Base-by-base conservation (phyloP, 2,797 vertebrate species). In the Amblyopsis hoosieri region DNA sequence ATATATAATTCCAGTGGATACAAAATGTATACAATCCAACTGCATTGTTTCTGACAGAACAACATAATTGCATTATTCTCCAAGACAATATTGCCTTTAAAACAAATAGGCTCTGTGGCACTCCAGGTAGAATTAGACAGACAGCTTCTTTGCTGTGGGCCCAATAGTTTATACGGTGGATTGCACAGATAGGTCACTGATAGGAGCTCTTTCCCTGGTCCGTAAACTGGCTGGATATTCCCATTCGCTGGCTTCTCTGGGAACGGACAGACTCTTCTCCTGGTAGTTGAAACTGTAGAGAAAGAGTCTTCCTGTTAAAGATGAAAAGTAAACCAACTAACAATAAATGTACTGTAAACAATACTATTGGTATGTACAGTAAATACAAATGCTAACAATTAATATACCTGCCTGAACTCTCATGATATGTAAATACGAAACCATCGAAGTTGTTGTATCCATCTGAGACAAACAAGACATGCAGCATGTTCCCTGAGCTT, bases 361-460 rank as follows among this genome's bases (percentile, higher is more conserved):
- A 13, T 33, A n/a, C 5, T n/a, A 33, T 6, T n/a, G 9, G 14
- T 55, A 55, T n/a, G 33, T 37, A 10, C 23, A 29, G 23, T 29
- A 29, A 15, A 42, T 13, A 55, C 13, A 33, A 31, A 33, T 45
- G 4, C 0, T 49, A 11, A 58, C 14, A 58, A 9, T 5, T 10
- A 12, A 57, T 65, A 46, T 66, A 82, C 68, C 63, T 83, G 95
- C 95, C 95, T 93, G 94, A 93, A 85, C 90, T 89, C 91, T 96
- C 93, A 85, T 94, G 97, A 15, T 29, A 29, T 29, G 91, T 78
- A 1, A 94, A 90, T 71, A 93, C 94, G 89, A 97, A 98, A 37
- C 95, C 95, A 51, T 97, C 94, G n/a, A 95, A 95, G 80, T 94
- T 97, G 86, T 96, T 95, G 64, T 94, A 96, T 66, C 96, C 95